Percentiles rank a stretch among this genome's conserved stretches.
Evolutionary conservation across 2,888 invertebrate species (phyloP).

Genomic region (Linnaemya tessellans): DNA sequence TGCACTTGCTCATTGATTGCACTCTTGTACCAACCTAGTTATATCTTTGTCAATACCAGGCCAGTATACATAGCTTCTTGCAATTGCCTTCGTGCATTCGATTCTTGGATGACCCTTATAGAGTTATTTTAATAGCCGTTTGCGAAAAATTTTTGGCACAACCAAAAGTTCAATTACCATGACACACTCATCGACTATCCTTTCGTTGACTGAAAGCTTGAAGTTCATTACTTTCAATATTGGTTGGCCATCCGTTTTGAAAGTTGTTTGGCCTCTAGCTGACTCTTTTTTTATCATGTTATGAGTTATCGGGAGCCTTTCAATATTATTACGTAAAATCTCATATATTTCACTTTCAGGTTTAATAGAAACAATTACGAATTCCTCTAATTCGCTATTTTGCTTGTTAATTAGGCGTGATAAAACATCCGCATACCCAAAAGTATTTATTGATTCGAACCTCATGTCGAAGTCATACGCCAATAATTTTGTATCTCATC

Average conservation of each 20-base stretch:
- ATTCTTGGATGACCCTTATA: slow-evolving; percentile 18
- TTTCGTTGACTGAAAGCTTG: background rate
- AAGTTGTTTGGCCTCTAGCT: background rate
- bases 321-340: background rate
- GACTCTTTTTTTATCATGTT: background rate
- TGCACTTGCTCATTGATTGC: too few species aligned
- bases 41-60: slow-evolving; percentile 12
- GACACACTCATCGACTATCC: slow-evolving; percentile 2
- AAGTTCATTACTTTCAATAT: background rate
- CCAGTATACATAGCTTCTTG: background rate
- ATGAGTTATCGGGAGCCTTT: background rate
- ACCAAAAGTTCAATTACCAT: too few species aligned
- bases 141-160: slow-evolving; percentile 1
- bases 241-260: slow-evolving; percentile 9
- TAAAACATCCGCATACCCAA: slow-evolving; percentile 12
- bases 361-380: slow-evolving; percentile 7
- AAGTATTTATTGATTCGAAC: background rate
- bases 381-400: slow-evolving; percentile 3
- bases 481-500: too few species aligned
- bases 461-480: too few species aligned
- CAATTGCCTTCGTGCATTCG: slow-evolving; percentile 8
- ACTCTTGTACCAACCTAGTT: too few species aligned
- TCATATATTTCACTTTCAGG: slow-evolving; percentile 1
- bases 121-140: background rate
- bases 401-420: slow-evolving; percentile 17